These are phyloP conservation scores for Bubo bubo DNA, from an alignment of 2,113 vertebrate species.

Conservation along the genomic window DNA sequence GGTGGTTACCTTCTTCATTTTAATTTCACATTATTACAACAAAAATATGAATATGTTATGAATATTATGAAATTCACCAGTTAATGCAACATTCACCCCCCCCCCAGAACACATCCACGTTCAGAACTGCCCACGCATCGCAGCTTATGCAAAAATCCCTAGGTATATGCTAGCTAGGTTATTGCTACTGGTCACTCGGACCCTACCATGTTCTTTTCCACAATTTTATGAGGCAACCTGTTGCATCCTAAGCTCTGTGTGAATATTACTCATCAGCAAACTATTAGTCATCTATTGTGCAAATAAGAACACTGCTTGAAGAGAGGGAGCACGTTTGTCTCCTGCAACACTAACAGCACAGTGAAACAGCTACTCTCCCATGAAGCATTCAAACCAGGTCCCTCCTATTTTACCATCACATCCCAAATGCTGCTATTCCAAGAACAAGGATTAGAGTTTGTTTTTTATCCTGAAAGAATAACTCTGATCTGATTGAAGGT, in stretches of 20 bases:
- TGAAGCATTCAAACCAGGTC: rapidly evolving
- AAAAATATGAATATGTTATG: background rate
- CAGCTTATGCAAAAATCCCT: background rate
- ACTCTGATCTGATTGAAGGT: background rate
- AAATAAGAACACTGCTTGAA: background rate
- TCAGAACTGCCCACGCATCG: background rate
- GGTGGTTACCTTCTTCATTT: background rate
- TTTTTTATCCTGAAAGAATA: background rate
- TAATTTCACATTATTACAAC: background rate
- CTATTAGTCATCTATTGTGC: background rate
- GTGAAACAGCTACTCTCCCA: background rate
- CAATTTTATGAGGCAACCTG: background rate
- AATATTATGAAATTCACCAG: background rate
- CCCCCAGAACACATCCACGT: background rate
- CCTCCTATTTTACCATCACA: background rate
- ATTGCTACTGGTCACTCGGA: background rate
- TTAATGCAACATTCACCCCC: background rate
- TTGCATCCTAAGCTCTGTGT: background rate
- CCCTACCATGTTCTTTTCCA: background rate
- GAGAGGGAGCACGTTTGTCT: background rate
- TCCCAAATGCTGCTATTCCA: background rate
- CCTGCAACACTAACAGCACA: background rate
- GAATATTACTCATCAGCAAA: background rate
- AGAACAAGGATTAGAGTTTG: background rate
- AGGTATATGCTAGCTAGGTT: background rate